Percentiles rank a stretch among this genome's conserved stretches.
Conservation (phyloP, 2,113 vertebrate species). For the Cranoglanis bouderius region DNA sequence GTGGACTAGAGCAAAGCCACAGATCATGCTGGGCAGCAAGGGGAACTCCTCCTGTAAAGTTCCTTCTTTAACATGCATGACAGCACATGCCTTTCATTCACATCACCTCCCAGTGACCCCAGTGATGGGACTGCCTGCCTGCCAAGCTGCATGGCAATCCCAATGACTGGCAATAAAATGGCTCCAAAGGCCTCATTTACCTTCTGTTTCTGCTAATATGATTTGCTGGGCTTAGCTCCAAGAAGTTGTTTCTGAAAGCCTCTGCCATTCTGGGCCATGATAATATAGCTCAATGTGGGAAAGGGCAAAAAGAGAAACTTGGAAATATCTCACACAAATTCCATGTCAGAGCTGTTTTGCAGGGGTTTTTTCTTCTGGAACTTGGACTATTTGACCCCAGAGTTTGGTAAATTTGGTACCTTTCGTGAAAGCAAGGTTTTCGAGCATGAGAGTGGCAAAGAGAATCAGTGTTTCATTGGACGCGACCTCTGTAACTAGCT, state of each 20-base stretch:
- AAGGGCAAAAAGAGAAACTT: background rate
- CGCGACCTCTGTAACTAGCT: background rate
- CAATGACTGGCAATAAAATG: slow-evolving; percentile 18
- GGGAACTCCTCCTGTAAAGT: background rate
- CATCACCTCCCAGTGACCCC: slow-evolving; percentile 50
- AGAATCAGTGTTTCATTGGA: background rate
- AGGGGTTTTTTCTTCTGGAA: background rate
- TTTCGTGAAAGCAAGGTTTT: background rate
- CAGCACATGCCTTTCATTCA: slow-evolving; percentile 35
- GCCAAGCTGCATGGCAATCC: slow-evolving; percentile 24
- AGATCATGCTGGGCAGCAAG: background rate
- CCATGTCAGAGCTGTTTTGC: background rate
- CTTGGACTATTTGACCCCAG: no score
- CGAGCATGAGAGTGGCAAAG: background rate
- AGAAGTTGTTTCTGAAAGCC: background rate
- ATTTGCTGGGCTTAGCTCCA: slow-evolving; percentile 16
- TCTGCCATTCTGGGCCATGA: background rate
- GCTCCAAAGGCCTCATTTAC: slow-evolving; percentile 34
- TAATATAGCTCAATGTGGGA: slow-evolving; percentile 2
- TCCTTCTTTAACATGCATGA: slow-evolving; percentile 23
- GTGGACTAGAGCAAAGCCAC: background rate
- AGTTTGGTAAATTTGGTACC: background rate
- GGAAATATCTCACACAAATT: background rate
- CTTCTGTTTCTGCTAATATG: slow-evolving; percentile 56
- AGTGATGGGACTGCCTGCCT: slow-evolving; percentile 19